A percentile compares a stretch with the other conserved stretches of the same genome.
Evolutionary conservation across 2,113 vertebrate genomes (phyloP).

Genomic region (Nansenia antarctica): DNA sequence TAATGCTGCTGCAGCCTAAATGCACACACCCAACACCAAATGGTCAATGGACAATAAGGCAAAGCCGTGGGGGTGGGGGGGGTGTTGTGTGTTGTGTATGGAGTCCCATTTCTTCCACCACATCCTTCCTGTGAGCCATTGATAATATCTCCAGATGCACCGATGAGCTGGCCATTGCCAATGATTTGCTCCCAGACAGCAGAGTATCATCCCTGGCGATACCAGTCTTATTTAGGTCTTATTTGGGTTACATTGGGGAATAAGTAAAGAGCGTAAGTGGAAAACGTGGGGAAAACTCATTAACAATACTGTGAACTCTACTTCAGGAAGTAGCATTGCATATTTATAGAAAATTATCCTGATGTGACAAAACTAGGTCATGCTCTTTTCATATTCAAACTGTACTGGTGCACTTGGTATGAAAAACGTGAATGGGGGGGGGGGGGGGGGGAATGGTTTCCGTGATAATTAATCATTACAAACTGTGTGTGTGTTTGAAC

Average conservation of each 20-base stretch:
- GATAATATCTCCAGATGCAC: conserved; percentile 43
- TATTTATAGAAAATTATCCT: neutral
- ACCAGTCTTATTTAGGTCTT: neutral
- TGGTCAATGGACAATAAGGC: neutral
- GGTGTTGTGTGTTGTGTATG: conserved; percentile 26
- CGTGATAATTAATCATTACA: too few species aligned
- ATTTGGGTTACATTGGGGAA: neutral
- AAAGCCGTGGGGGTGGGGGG: neutral
- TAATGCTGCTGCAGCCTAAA: too few species aligned
- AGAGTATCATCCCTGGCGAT: conserved; percentile 13
- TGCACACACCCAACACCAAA: neutral
- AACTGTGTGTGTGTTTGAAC: conserved; percentile 36
- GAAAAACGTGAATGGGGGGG: too few species aligned
- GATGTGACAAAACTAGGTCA: neutral
- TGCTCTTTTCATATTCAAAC: too few species aligned
- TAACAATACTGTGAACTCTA: neutral
- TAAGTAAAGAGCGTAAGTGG: neutral
- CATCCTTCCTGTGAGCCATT: conserved; percentile 58
- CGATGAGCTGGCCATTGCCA: conserved; percentile 50
- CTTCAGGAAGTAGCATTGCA: neutral
- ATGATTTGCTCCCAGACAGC: conserved; percentile 25
- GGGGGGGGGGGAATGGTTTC: too few species aligned
- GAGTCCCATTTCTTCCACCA: conserved; percentile 30
- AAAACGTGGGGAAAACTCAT: neutral
- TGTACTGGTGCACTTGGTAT: conserved; percentile 12